Evolutionary conservation across 2,113 vertebrate species (phyloP), one percentile per base, ranked within the genome.

Genomic region (Menidia beryllina): DNA sequence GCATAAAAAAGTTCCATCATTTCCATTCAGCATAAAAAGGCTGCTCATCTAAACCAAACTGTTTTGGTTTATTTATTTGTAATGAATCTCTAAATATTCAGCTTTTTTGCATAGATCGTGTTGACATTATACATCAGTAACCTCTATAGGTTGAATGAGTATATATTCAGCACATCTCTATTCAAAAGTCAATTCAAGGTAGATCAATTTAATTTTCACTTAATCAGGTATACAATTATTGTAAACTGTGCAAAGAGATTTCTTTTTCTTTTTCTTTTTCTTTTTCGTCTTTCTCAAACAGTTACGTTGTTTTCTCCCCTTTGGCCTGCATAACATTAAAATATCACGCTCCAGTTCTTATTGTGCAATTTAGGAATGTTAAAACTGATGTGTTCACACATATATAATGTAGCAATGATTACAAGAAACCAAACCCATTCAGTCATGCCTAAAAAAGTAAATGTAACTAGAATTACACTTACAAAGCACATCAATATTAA

Each of bases 281-380:
- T n/a, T n/a, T n/a, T n/a, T n/a, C n/a, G n/a, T n/a, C n/a, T 34
- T 34, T 34, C 30, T 8, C 7, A 34, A 8, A 34, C 30, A 34
- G 30, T 10, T 8, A 34, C 10, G 10, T 34, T 34, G 7, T 34
- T 34, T 34, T 12, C 0, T 12, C 12, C 15, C 3, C 34, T 43
- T 43, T n/a, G 14, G 3, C 55, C 15, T 26, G 15, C 38, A 21
- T 26, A 41, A 13, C 10, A 1, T 21, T 67, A 14, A 69, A 64
- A 60, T 26, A 56, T 66, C 53, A 75, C 49, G 81, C 83, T 72
- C 87, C 62, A 79, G 23, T 81, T 80, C 58, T 59, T 30, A 3
- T 5, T 73, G 24, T 26, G 64, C 52, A 38, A 8, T 55, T 36
- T 39, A 19, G 36, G 23, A 41, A 63, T 49, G 57, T 70, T 43